Conservation (phyloP, 2,888 invertebrate genomes). For the Oscheius onirici region DNA sequence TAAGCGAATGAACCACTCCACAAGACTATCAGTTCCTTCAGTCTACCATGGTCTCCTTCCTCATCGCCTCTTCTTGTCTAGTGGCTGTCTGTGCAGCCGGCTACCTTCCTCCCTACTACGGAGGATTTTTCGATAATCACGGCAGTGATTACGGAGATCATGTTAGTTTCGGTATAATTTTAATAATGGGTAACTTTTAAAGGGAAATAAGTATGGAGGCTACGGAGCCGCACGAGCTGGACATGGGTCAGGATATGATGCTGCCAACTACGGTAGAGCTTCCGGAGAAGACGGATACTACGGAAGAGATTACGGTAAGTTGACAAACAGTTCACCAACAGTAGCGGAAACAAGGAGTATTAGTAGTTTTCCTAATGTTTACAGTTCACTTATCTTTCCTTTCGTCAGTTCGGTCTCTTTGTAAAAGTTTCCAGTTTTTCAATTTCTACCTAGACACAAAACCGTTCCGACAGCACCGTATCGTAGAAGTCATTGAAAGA, state of each 20-base stretch:
- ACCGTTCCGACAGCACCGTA: too few relatives aligned
- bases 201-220: slow-evolving; percentile 18
- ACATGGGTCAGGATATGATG: slow-evolving; percentile 7
- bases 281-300: slow-evolving; percentile 11
- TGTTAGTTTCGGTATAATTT: neutral
- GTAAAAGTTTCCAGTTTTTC: too few relatives aligned
- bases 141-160: slow-evolving; percentile 13
- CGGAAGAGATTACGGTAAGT: slow-evolving; percentile 20
- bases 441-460: too few relatives aligned
- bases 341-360: too few relatives aligned
- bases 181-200: neutral
- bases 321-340: too few relatives aligned
- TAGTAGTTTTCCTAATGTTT: too few relatives aligned
- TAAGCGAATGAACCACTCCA: neutral
- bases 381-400: too few relatives aligned
- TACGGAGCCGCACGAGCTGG: slow-evolving; percentile 5
- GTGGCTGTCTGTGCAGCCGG: neutral
- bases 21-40: neutral
- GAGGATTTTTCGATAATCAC: slow-evolving; percentile 25
- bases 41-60: slow-evolving; percentile 4
- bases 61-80: neutral
- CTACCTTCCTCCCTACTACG: slow-evolving; percentile 21
- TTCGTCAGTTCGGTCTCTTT: too few relatives aligned
- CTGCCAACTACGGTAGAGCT: slow-evolving; percentile 9
- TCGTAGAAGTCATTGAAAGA: too few relatives aligned